These are phyloP conservation scores for Melanostoma mellinum DNA, from an alignment of 2,888 invertebrate genomes.

Conservation along the genomic window DNA sequence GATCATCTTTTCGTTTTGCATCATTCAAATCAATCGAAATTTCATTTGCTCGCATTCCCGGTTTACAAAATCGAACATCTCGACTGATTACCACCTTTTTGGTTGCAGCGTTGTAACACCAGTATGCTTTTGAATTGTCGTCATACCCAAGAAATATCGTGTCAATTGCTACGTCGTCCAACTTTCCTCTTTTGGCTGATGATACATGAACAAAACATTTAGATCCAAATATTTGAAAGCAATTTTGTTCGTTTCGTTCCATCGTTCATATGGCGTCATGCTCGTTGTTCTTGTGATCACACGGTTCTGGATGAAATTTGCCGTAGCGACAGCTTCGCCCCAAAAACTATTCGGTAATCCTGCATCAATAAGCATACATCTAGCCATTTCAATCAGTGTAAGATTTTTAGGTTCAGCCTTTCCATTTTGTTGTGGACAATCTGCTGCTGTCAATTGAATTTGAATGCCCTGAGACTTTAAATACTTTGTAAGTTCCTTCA, in stretches of 20 bases:
- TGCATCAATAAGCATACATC: not conserved
- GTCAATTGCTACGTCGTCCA: not conserved
- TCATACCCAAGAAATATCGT: slow-evolving; percentile 21
- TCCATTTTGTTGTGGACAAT: too few species aligned
- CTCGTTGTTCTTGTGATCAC: not conserved
- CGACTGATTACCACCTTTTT: slow-evolving; percentile 7
- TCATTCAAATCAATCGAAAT: not conserved
- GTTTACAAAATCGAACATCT: not conserved
- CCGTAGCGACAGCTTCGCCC: slow-evolving; percentile 14
- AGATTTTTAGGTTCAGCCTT: too few species aligned
- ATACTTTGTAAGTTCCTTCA: too few species aligned
- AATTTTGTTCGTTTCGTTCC: slow-evolving; percentile 4
- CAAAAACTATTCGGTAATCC: slow-evolving; percentile 16
- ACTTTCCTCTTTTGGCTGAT: slow-evolving; percentile 4
- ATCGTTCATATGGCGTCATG: slow-evolving; percentile 2
- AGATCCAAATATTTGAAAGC: slow-evolving; percentile 15
- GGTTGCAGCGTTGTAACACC: slow-evolving; percentile 2
- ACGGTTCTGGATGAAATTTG: slow-evolving; percentile 5
- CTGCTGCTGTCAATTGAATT: too few species aligned
- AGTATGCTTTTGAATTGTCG: slow-evolving; percentile 4
- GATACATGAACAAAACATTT: slow-evolving; percentile 1
- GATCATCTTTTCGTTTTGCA: not conserved
- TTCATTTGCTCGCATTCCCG: not conserved
- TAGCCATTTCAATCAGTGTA: too few species aligned
- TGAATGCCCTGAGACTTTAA: too few species aligned